Evolutionary conservation across 2,888 invertebrate genomes (phyloP).

Genomic region (Apomyelois bistriatella): DNA sequence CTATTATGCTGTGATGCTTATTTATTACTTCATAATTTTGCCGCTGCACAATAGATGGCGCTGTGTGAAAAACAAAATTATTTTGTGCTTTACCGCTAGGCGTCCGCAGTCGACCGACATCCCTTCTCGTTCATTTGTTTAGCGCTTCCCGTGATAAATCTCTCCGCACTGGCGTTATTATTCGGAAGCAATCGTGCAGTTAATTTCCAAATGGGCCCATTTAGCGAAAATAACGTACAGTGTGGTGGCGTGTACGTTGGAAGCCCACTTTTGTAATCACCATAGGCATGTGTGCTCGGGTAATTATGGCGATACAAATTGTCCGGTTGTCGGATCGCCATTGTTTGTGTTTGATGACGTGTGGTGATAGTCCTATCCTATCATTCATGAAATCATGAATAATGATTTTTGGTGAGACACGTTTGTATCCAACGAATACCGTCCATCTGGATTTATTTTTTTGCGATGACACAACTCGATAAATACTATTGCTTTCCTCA

Average conservation of each 20-base stretch:
- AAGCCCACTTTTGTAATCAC: constrained; percentile 48
- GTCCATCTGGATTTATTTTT: neutral
- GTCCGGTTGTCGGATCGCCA: constrained; percentile 32
- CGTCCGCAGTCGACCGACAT: neutral
- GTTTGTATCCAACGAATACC: neutral
- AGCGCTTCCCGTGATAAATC: constrained; percentile 43
- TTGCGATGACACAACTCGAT: neutral
- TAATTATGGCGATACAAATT: constrained; percentile 42
- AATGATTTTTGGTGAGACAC: constrained; percentile 8
- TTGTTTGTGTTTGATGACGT: constrained; percentile 45
- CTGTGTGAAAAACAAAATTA: constrained; percentile 15
- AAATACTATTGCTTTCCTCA: too few relatives aligned
- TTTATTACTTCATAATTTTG: constrained; percentile 20
- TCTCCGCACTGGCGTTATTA: constrained; percentile 53
- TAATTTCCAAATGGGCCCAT: constrained; percentile 72
- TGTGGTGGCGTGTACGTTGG: constrained; percentile 35
- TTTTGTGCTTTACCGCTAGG: neutral
- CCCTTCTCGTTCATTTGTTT: constrained; percentile 38
- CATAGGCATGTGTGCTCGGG: constrained; percentile 33
- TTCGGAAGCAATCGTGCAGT: constrained; percentile 70
- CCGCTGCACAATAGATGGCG: constrained; percentile 50
- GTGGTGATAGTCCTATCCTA: constrained; percentile 36
- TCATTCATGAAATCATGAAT: constrained; percentile 17
- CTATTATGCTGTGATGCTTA: neutral
- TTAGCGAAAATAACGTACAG: constrained; percentile 66